Evolutionary conservation across 2,797 vertebrate species (phyloP), one percentile per base, ranked within the genome.

Genomic region (Myiotriccus ornatus): DNA sequence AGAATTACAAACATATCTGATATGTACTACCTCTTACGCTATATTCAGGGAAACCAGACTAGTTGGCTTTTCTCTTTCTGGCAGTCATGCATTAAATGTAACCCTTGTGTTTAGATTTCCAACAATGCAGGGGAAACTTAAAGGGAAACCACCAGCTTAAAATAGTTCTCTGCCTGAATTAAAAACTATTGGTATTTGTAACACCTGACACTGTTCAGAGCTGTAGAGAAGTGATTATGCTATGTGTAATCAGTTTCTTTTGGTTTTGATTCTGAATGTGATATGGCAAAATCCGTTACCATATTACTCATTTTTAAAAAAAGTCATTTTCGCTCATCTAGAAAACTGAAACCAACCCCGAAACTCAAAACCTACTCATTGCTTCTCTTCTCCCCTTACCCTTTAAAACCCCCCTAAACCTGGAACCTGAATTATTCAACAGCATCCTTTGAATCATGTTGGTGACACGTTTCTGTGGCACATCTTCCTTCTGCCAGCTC

Each of bases 61-160:
- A 78, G 65, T 81, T 95, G 52, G 17, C 34, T 92, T 93, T 87
- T 79, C 19, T 86, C 63, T 90, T 95, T 94, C 91, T 94, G 83
- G 77, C 56, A 92, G 83, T 94, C 70, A 41, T 59, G 85, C 91
- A 74, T 96, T 94, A 95, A 93, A 89, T 87, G 87, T 92, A 95
- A 87, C 78, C 63, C 79, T 91, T 88, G 63, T 93, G 83, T 91
- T 94, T 93, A 82, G 78, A 87, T 84, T 94, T 94, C 91, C 49
- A 94, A 19, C 86, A 93, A 77, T 80, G 85, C 77, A 87, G 89
- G 77, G 67, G 80, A 91, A 68, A 3, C 55, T 88, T 92, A 68
- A 93, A 93, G 83, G 63, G 52, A 91, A 94, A 88, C 70, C 52
- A 81, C 37, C 49, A 78, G 52, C 76, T 84, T 96, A 94, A 93